Percentiles rank a stretch among this genome's conserved stretches.
phyloP scores from a whole-genome alignment of 2,888 invertebrate species.

The Malthinus seriepunctatus region DNA sequence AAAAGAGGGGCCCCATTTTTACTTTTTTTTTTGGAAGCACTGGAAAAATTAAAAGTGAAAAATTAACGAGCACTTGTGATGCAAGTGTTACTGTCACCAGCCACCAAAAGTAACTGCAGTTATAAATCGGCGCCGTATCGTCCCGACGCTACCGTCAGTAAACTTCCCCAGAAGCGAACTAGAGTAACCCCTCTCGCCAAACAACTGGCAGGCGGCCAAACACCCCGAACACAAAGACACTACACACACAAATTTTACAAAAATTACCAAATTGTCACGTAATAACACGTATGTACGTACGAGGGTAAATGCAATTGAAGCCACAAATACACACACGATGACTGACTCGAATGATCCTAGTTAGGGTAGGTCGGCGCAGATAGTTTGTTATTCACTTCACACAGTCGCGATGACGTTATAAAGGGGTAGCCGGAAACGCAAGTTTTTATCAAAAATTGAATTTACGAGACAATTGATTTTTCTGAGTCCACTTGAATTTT shows the following conservation, averaged over 20 bases:
- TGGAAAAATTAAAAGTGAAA: too few relatives aligned
- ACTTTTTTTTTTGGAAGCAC: too few relatives aligned
- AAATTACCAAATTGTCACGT: conserved; percentile 29
- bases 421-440: too few relatives aligned
- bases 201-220: conserved; percentile 34
- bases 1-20: background rate
- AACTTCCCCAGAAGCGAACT: conserved; percentile 37
- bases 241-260: conserved; percentile 18
- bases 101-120: conserved; percentile 33
- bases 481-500: too few relatives aligned
- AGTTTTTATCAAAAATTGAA: too few relatives aligned
- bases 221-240: conserved; percentile 26
- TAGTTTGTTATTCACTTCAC: background rate
- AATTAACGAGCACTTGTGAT: background rate
- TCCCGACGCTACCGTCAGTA: conserved; percentile 52
- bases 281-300: conserved; percentile 9
- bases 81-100: conserved; percentile 39
- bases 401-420: too few relatives aligned
- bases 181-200: conserved; percentile 20
- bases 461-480: too few relatives aligned
- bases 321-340: background rate
- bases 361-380: conserved; percentile 3
- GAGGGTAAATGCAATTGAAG: conserved; percentile 9
- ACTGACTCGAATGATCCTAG: background rate
- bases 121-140: conserved; percentile 54